These are phyloP conservation scores for Littorina saxatilis DNA, from an alignment of 1,140 invertebrate genomes.

Conservation along the genomic window DNA sequence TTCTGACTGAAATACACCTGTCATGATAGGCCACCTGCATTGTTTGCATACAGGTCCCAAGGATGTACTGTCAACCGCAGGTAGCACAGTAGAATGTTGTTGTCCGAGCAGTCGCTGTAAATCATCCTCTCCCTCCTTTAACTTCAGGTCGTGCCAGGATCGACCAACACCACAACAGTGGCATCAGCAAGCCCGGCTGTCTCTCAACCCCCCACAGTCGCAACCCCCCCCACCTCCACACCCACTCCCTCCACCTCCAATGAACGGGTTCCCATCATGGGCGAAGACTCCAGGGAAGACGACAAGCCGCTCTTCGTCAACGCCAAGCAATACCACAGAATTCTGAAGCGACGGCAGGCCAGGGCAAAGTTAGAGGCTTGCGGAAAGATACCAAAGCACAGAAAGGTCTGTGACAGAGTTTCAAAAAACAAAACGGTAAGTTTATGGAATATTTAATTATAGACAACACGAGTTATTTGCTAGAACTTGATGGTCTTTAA, in stretches of 20 bases:
- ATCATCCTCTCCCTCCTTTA: no score
- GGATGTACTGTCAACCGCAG: no score
- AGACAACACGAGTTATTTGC: no score
- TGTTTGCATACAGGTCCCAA: no score
- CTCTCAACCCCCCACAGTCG: constrained; percentile 10
- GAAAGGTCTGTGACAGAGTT: constrained; percentile 81
- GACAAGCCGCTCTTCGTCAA: constrained; percentile 95
- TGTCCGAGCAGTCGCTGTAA: no score
- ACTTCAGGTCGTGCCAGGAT: constrained; percentile 81
- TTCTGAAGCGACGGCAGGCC: constrained; percentile 74
- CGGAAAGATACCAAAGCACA: constrained; percentile 96
- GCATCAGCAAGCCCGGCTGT: not conserved
- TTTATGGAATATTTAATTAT: no score
- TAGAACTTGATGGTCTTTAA: no score
- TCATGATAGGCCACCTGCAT: no score
- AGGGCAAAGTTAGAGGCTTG: constrained; percentile 73
- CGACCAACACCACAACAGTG: constrained; percentile 71
- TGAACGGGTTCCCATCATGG: constrained; percentile 82
- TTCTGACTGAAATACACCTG: no score
- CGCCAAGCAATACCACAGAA: constrained; percentile 88
- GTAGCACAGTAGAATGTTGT: no score
- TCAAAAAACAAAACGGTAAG: no score
- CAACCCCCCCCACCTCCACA: constrained; percentile 31
- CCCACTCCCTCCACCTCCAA: constrained; percentile 31
- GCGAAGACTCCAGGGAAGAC: constrained; percentile 59